These are phyloP conservation scores for Stictonetta naevosa DNA, from an alignment of 2,113 vertebrate genomes.

Conservation along the genomic window DNA sequence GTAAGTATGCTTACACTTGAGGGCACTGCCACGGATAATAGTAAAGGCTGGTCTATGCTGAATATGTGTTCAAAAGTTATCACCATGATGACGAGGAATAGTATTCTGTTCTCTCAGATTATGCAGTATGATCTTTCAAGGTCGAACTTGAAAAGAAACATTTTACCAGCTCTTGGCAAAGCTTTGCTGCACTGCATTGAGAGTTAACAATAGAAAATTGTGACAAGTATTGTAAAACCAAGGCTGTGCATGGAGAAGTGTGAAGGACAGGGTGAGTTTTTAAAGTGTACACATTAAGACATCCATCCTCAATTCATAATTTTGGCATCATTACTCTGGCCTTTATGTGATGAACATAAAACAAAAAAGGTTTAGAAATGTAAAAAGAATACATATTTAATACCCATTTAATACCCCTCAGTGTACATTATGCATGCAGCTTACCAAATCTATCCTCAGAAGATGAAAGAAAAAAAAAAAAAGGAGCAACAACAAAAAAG, in stretches of 20 bases:
- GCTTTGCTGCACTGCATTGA: background rate
- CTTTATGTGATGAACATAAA: background rate
- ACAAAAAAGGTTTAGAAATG: background rate
- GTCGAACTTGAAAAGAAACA: background rate
- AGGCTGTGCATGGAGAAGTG: background rate
- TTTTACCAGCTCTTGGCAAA: background rate
- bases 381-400: background rate
- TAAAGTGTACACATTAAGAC: background rate
- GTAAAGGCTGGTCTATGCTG: background rate
- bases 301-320: background rate
- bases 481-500: no score
- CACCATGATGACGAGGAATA: background rate
- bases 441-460: background rate
- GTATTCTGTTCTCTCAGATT: background rate
- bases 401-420: background rate
- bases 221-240: background rate
- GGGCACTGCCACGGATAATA: background rate
- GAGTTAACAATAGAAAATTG: background rate
- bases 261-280: background rate
- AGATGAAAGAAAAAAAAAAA: background rate
- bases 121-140: background rate
- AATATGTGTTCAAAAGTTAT: background rate
- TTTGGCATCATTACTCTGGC: background rate
- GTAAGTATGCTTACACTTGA: background rate
- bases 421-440: background rate